Base-by-base conservation (phyloP, 2,888 invertebrate genomes). In the Rhopalosiphum nymphaeae region DNA sequence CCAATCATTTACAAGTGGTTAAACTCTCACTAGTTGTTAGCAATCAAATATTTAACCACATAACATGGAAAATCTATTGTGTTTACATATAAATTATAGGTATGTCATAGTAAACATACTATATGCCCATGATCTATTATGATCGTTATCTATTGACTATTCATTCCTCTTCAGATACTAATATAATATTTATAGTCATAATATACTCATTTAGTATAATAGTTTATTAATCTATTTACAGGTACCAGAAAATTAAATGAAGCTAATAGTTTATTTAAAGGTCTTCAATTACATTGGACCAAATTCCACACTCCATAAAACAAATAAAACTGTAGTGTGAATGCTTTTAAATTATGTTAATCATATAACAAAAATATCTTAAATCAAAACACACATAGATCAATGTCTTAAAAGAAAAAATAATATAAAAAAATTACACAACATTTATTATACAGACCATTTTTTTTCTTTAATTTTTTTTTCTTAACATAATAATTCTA, bases 401-500 rank as follows among this genome's bases (percentile, higher is more conserved):
- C n/a, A 67, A 42, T 78, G 78, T 78, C 36, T 78, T 46, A 89
- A 57, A 42, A 26, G 78, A 44, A 89, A 57, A 89, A 57, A 89
- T 26, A 89, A 49, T 84, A 91, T 26, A 57, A 78, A 93, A 89
- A 93, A 93, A 89, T 21, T 90, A 93, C 46, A 93, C 89, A 89
- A 42, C 42, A 78, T 87, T 61, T 93, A 91, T 57, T 89, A 36
- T 49, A 89, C n/a, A 89, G n/a, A 89, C 53, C 57, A 85, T 46
- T 42, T 89, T 86, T 78, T 93, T 93, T 46, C 57, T 86, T 44
- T 61, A 61, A 49, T 57, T 42, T 57, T 42, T 46, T 88, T 61
- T 93, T 61, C 61, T 93, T 93, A 84, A 93, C 85, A 90, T 90
- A 90, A 93, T 90, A 93, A 84, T 89, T 90, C 49, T 93, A 89